A percentile compares a stretch with the other conserved stretches of the same genome.
phyloP scores from a whole-genome alignment of 2,797 vertebrate species.

The Phylloscopus collybita region DNA sequence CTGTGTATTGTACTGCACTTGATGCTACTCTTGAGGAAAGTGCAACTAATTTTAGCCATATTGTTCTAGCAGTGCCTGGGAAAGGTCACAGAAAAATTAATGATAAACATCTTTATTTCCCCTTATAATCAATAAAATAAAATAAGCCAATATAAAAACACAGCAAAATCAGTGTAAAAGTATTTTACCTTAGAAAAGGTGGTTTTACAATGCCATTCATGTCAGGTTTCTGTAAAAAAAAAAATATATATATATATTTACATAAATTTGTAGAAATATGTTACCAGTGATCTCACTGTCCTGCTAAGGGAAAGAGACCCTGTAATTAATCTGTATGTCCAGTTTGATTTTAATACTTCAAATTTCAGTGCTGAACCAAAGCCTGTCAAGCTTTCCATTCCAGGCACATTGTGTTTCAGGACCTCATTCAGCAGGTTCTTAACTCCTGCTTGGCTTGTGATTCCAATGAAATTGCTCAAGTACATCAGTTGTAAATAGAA shows the following conservation, averaged over 20 bases:
- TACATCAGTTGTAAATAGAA: not conserved
- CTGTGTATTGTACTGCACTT: not conserved
- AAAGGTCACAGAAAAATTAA: not conserved
- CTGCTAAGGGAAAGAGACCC: not conserved
- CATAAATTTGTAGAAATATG: not conserved
- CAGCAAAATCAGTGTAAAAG: not conserved
- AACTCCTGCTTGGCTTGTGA: not conserved
- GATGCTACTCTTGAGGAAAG: not conserved
- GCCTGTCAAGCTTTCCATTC: not conserved
- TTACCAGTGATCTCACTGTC: not conserved
- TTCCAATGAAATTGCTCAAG: not conserved
- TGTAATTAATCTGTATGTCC: not conserved
- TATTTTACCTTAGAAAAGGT: conserved; percentile 88
- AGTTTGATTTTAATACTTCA: not conserved
- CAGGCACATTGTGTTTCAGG: not conserved
- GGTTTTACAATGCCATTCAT: conserved; percentile 87
- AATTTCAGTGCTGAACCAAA: not conserved
- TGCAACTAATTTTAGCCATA: not conserved
- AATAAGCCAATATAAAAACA: not conserved
- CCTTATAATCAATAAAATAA: not conserved
- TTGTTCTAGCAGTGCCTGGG: not conserved
- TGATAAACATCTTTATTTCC: not conserved
- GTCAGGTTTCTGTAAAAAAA: conserved; percentile 81
- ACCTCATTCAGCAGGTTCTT: not conserved
- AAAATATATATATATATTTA: not conserved